Percentiles rank a stretch among this genome's conserved stretches.
These are phyloP conservation scores for Hyaena hyaena DNA, from an alignment of 2,113 vertebrate genomes.

Conservation along the genomic window DNA sequence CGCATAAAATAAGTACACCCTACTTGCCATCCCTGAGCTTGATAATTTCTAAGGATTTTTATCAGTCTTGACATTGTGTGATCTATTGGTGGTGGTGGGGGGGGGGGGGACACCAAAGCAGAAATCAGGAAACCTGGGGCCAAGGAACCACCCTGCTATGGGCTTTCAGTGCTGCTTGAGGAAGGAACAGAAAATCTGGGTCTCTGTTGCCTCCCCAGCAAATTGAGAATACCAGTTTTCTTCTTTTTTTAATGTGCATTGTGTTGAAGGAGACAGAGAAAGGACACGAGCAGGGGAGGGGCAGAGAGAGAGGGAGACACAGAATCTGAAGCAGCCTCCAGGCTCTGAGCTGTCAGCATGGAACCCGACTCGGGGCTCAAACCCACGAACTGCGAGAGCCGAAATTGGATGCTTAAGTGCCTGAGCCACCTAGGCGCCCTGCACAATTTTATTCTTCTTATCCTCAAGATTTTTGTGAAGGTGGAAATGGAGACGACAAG, in stretches of 20 bases:
- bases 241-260: not conserved
- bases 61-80: not conserved
- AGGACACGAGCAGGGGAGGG: too few relatives aligned
- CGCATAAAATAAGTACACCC: not conserved
- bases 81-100: not conserved
- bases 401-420: too few relatives aligned
- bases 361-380: too few relatives aligned
- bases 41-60: not conserved
- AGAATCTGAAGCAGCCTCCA: too few relatives aligned
- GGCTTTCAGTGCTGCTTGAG: not conserved
- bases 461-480: conserved; percentile 43
- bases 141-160: too few relatives aligned
- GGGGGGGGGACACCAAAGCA: not conserved
- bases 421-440: too few relatives aligned
- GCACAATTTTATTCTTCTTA: not conserved
- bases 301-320: too few relatives aligned
- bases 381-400: too few relatives aligned
- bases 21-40: not conserved
- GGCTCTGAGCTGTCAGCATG: too few relatives aligned
- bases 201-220: not conserved
- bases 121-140: not conserved
- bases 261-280: too few relatives aligned
- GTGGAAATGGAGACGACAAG: conserved; percentile 28
- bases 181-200: not conserved
- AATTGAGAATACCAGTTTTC: not conserved